Evolutionary conservation across 2,888 invertebrate species (phyloP).

Genomic region (Hypomecis punctinalis): DNA sequence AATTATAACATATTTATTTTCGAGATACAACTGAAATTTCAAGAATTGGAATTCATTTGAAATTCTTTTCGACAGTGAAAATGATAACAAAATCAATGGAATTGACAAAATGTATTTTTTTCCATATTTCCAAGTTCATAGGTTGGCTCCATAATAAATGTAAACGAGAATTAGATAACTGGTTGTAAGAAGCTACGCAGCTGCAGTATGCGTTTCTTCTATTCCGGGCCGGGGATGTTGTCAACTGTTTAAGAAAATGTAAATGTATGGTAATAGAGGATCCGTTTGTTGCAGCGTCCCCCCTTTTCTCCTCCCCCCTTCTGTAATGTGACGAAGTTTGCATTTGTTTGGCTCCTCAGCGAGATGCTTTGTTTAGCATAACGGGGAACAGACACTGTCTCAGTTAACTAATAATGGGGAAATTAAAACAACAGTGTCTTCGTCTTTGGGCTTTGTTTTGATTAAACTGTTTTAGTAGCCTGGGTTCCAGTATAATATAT

Average conservation of each 20-base stretch:
- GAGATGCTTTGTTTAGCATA: conserved; percentile 16
- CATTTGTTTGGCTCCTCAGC: conserved; percentile 6
- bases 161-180: no score
- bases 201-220: background rate
- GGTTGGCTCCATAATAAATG: no score
- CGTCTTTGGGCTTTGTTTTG: no score
- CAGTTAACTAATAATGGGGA: background rate
- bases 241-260: conserved; percentile 41
- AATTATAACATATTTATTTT: no score
- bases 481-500: no score
- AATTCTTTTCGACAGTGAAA: no score
- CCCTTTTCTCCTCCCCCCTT: background rate
- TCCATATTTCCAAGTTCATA: no score
- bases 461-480: no score
- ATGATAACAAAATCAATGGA: no score
- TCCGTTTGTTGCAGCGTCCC: conserved; percentile 24
- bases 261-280: conserved; percentile 39
- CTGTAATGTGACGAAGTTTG: conserved; percentile 15
- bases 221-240: conserved; percentile 19
- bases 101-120: no score
- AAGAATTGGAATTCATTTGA: no score
- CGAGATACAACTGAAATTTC: no score
- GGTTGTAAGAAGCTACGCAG: background rate
- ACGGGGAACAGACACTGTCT: conserved; percentile 1
- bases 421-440: background rate